Conservation (phyloP, 2,797 vertebrate species). For the Cygnus olor region DNA sequence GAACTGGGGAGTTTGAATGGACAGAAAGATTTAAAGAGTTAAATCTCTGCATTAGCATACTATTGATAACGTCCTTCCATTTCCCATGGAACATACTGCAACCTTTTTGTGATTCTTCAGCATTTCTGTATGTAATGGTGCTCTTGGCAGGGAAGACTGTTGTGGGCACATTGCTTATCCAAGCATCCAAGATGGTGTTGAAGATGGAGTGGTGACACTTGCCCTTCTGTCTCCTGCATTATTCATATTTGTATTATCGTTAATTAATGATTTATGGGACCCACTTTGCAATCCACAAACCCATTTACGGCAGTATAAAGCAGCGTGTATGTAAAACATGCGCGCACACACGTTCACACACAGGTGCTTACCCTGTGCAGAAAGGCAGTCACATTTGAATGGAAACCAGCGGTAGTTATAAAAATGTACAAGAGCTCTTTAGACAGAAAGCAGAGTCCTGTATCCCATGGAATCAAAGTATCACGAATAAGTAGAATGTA, state of each 20-base stretch:
- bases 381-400: conserved; percentile 4
- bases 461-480: background rate
- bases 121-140: conserved; percentile 58
- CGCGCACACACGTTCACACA: background rate
- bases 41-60: background rate
- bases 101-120: conserved; percentile 57
- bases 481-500: background rate
- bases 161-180: conserved; percentile 53
- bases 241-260: conserved; percentile 72
- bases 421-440: conserved; percentile 12
- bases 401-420: background rate
- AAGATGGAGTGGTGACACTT: conserved; percentile 45
- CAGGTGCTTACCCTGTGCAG: conserved; percentile 14
- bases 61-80: conserved; percentile 6
- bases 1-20: background rate
- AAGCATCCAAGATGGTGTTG: conserved; percentile 33
- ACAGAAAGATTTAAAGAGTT: background rate
- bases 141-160: conserved; percentile 17
- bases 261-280: conserved; percentile 81
- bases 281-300: conserved; percentile 68
- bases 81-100: background rate
- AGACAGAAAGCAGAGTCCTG: conserved; percentile 3
- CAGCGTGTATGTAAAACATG: background rate
- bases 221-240: conserved; percentile 55
- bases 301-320: conserved; percentile 28